Percentiles rank a stretch among this genome's conserved stretches.
Conservation (phyloP, 2,797 vertebrate species). For the Chelon labrosus region DNA sequence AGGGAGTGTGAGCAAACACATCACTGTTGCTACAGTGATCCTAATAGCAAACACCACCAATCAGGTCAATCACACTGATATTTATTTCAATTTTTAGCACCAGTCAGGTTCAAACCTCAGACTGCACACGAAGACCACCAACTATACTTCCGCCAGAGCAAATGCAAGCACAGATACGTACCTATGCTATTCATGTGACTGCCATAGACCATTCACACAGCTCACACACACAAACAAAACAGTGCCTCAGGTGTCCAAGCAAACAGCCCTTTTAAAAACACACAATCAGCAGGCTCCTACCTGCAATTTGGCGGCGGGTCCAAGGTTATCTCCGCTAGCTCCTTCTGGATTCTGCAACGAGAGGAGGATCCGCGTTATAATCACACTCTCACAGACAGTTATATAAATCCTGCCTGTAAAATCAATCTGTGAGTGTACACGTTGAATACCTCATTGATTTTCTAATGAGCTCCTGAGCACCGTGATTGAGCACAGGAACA, state of each 20-base stretch:
- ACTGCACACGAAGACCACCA: constrained; percentile 37
- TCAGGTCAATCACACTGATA: constrained; percentile 22
- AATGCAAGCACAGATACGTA: constrained; percentile 47
- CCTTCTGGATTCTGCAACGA: constrained; percentile 94
- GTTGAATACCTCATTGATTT: constrained; percentile 74
- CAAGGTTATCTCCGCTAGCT: constrained; percentile 96
- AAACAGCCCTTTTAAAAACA: constrained; percentile 40
- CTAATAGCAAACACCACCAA: constrained; percentile 46
- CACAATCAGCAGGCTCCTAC: constrained; percentile 86
- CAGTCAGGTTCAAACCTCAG: constrained; percentile 24
- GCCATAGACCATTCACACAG: constrained; percentile 41
- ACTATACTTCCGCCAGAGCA: constrained; percentile 32
- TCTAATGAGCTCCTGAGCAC: constrained; percentile 64
- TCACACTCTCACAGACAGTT: constrained; percentile 37
- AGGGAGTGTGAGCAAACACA: constrained; percentile 52
- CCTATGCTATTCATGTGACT: constrained; percentile 53
- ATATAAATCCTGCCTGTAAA: constrained; percentile 65
- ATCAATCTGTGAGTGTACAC: constrained; percentile 61
- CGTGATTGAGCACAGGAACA: constrained; percentile 45
- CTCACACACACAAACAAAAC: constrained; percentile 16
- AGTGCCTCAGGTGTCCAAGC: constrained; percentile 44
- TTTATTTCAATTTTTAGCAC: constrained; percentile 21
- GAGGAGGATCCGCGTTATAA: constrained; percentile 46
- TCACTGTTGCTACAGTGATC: constrained; percentile 38
- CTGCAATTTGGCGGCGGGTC: constrained; percentile 98